A percentile compares a stretch with the other conserved stretches of the same genome.
Evolutionary conservation across 2,888 invertebrate species (phyloP).

Genomic region (Oeneis ivallda): DNA sequence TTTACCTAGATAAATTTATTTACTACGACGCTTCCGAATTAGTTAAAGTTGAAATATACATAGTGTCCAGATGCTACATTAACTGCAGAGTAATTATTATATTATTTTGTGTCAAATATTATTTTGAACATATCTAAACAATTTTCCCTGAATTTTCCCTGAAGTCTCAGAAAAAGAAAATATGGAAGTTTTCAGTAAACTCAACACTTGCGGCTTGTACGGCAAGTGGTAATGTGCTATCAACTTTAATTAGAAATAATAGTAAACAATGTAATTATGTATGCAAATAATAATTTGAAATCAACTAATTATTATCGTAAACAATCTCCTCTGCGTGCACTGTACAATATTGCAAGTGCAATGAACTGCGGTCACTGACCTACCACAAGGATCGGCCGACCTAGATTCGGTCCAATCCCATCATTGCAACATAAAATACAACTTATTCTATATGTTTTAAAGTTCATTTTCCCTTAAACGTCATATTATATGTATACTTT

Average conservation of each 20-base stretch:
- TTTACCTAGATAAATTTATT: too few relatives aligned
- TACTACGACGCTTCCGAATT: too few relatives aligned
- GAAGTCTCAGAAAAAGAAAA: too few relatives aligned
- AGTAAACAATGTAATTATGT: conserved; percentile 13
- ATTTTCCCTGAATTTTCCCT: too few relatives aligned
- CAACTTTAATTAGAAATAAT: conserved; percentile 5
- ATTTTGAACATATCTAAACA: too few relatives aligned
- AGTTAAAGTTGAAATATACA: too few relatives aligned
- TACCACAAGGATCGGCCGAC: conserved; percentile 57
- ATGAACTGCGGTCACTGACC: conserved; percentile 56
- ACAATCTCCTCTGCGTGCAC: conserved; percentile 42
- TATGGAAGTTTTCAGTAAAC: background rate
- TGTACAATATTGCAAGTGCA: conserved; percentile 48
- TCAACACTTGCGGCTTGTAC: background rate
- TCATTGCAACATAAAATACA: background rate
- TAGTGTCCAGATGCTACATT: too few relatives aligned
- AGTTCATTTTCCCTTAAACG: conserved; percentile 6
- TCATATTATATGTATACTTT: conserved; percentile 5
- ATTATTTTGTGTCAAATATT: too few relatives aligned
- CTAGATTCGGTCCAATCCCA: conserved; percentile 36
- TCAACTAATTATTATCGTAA: conserved; percentile 34
- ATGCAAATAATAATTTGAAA: conserved; percentile 31
- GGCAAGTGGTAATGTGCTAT: background rate
- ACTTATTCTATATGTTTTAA: conserved; percentile 12
- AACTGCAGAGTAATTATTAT: too few relatives aligned